A percentile compares a stretch with the other conserved stretches of the same genome.
Evolutionary conservation across 2,797 vertebrate genomes (phyloP).

Genomic region (Florisuga fusca): DNA sequence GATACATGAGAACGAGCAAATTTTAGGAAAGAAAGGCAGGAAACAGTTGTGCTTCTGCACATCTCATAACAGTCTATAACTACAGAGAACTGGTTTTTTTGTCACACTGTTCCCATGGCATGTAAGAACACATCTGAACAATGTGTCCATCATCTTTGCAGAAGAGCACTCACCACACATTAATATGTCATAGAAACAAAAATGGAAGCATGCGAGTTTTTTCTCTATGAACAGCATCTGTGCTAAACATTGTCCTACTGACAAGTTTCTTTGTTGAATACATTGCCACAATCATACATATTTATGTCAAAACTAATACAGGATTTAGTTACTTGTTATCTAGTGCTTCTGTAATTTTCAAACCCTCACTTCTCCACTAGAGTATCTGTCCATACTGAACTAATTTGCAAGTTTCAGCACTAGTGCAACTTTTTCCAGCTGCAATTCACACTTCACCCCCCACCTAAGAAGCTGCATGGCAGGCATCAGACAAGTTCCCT

Average conservation of each 20-base stretch:
- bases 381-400: background rate
- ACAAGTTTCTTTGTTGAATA: background rate
- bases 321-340: background rate
- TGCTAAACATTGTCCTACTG: background rate
- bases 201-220: background rate
- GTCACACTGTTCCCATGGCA: background rate
- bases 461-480: background rate
- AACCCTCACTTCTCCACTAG: background rate
- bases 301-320: rapidly evolving
- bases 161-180: background rate
- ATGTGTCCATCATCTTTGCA: background rate
- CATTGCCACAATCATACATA: background rate
- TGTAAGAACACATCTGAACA: background rate
- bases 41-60: background rate
- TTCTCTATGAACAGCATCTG: background rate
- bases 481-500: background rate
- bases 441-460: background rate
- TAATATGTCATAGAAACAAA: background rate
- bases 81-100: background rate
- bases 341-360: background rate
- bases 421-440: background rate
- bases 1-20: background rate
- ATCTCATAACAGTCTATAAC: background rate
- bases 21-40: background rate
- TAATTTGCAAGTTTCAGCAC: background rate